These are phyloP conservation scores for Craniophora ligustri DNA, from an alignment of 2,888 invertebrate genomes.

Conservation along the genomic window DNA sequence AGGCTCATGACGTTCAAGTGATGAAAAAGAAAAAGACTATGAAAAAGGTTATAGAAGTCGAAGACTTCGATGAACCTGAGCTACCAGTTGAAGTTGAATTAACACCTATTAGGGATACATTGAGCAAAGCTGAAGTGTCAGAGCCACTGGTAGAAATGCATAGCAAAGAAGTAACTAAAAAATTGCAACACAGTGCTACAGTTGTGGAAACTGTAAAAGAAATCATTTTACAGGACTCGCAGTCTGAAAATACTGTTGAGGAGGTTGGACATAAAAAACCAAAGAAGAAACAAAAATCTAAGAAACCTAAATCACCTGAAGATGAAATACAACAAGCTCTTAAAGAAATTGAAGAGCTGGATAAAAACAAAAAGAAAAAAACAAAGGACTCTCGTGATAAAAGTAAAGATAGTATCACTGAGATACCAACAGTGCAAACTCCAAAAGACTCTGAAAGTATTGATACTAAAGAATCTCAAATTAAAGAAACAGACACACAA, in stretches of 20 bases:
- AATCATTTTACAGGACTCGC: conserved; percentile 50
- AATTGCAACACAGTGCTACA: conserved; percentile 73
- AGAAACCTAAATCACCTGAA: conserved; percentile 71
- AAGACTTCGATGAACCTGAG: conserved; percentile 77
- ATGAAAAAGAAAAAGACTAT: conserved; percentile 77
- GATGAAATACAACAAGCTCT: conserved; percentile 83
- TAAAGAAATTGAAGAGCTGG: conserved; percentile 80
- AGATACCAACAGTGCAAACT: conserved; percentile 25
- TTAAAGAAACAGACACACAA: conserved; percentile 45
- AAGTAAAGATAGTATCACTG: conserved; percentile 57
- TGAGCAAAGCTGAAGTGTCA: conserved; percentile 22
- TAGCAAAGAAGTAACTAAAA: conserved; percentile 63
- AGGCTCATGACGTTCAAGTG: conserved; percentile 71
- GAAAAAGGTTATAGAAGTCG: conserved; percentile 80
- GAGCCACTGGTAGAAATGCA: conserved; percentile 30
- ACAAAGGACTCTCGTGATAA: conserved; percentile 65
- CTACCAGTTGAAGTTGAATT: conserved; percentile 52
- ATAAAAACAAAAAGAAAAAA: conserved; percentile 77
- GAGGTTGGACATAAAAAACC: conserved; percentile 69
- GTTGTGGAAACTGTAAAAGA: conserved; percentile 69
- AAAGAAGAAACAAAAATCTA: conserved; percentile 80
- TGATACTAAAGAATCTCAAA: conserved; percentile 16
- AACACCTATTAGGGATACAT: conserved; percentile 25
- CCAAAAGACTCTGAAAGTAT: conserved; percentile 14
- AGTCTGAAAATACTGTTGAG: conserved; percentile 48